Base-by-base conservation (phyloP, 2,888 invertebrate species). In the Lacanobia oleracea region DNA sequence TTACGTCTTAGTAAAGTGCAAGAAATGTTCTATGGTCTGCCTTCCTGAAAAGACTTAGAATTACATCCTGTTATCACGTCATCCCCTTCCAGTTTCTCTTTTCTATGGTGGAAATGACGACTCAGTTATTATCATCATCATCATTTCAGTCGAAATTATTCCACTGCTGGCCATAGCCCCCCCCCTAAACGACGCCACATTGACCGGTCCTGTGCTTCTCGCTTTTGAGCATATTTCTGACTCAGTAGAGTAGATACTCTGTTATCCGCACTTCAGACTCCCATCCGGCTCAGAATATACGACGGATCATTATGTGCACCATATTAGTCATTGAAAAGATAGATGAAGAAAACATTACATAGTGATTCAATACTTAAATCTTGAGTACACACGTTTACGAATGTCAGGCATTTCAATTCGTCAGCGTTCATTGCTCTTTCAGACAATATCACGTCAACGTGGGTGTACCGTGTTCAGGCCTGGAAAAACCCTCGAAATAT, bases 371-470 rank as follows among this genome's bases (percentile, higher is more conserved):
- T 48, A 48, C 6, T 18, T 16, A 18, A 16, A 16, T 48, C 16
- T 8, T 18, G 8, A 18, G 18, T 18, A 18, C 18, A 48, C 21
- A 45, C 33, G 21, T 67, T 18, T 27, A 12, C 21, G 14, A 7
- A 50, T 43, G 33, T 50, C 23, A 45, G 45, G 23, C 50, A 67
- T 27, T 65, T 21, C 18, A 56, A 12, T n/a, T 71, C 5, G 33
- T 33, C 14, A 48, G 57, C 12, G 37, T 45, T 21, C 16, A 21
- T 57, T 72, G 37, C 7, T 18, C 16, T 23, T 14, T 48, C 7
- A 40, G 45, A 14, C 4, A 23, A 43, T 48, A 7, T 57, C 66
- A 33, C n/a, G 12, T 23, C 23, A 37, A 59, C n/a, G 8, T 23
- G 23, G 14, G 33, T 48, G 27, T 33, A 56, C 16, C 27, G 16